phyloP scores from a whole-genome alignment of 2,113 vertebrate genomes.

The Chauna torquata region DNA sequence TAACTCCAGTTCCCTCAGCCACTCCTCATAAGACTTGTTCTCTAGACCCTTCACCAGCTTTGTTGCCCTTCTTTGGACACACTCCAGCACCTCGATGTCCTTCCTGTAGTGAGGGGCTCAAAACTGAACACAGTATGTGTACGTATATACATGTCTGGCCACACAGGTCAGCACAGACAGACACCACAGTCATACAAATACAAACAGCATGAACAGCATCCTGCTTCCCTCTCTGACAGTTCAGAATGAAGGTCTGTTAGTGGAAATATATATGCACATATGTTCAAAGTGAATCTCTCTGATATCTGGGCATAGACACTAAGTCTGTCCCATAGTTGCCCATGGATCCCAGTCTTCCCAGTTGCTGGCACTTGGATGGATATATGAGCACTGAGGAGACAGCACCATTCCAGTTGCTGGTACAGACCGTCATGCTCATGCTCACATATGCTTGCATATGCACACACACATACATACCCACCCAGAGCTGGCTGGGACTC shows the following conservation, averaged over 20 bases:
- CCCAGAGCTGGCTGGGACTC: neutral
- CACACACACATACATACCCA: neutral
- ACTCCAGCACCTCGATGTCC: too few relatives aligned
- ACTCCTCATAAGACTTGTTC: too few relatives aligned
- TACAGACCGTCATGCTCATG: neutral
- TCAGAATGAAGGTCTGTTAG: neutral
- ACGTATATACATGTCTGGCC: neutral
- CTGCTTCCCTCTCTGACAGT: rapidly evolving
- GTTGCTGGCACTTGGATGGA: neutral
- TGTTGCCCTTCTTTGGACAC: too few relatives aligned
- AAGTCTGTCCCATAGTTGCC: neutral
- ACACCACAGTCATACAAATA: rapidly evolving
- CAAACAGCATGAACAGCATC: neutral
- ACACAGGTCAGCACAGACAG: neutral
- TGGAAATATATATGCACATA: neutral
- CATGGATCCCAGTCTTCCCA: neutral
- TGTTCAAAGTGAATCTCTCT: rapidly evolving
- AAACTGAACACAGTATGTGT: too few relatives aligned
- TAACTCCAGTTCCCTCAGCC: too few relatives aligned
- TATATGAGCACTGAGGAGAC: neutral
- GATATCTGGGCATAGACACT: neutral
- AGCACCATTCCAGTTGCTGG: neutral
- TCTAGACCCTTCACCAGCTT: too few relatives aligned
- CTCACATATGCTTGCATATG: neutral
- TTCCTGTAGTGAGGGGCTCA: too few relatives aligned